phyloP scores from a whole-genome alignment of 2,797 vertebrate species.

The Danio jaintianensis region DNA sequence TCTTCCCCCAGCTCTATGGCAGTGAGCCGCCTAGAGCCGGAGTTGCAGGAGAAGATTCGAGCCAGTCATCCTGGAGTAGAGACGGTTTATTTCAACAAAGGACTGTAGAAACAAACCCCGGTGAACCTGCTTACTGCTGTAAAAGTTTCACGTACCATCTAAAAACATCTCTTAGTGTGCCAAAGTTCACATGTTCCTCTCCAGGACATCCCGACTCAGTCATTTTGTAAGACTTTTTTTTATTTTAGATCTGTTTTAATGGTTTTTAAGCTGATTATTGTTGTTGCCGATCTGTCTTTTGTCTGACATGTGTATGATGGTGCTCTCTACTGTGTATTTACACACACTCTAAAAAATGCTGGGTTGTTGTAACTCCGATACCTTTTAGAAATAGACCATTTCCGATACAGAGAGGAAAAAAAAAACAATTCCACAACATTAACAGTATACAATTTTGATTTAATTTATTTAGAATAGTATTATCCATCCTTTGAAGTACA shows the following conservation, averaged over 20 bases:
- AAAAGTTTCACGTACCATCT: conserved; percentile 58
- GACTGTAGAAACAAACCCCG: conserved; percentile 81
- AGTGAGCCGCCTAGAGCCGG: conserved; percentile 88
- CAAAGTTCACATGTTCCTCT: conserved; percentile 74
- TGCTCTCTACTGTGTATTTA: conserved; percentile 54
- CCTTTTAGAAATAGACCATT: too few species aligned
- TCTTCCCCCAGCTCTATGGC: conserved; percentile 86
- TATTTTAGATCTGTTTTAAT: conserved; percentile 60
- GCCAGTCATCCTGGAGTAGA: conserved; percentile 83
- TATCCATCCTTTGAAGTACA: too few species aligned
- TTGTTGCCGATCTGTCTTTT: conserved; percentile 57
- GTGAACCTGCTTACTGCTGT: conserved; percentile 67
- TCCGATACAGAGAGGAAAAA: too few species aligned
- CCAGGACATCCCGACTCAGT: conserved; percentile 56
- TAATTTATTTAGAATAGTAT: too few species aligned
- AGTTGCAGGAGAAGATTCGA: conserved; percentile 90
- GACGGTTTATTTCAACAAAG: conserved; percentile 97
- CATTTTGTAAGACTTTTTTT: conserved; percentile 65
- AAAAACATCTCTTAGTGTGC: conserved; percentile 74
- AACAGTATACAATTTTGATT: too few species aligned
- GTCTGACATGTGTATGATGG: conserved; percentile 55
- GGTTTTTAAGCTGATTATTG: conserved; percentile 60
- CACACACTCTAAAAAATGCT: too few species aligned
- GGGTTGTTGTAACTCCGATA: too few species aligned
- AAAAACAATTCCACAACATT: too few species aligned